Evolutionary conservation across 2,797 vertebrate genomes (phyloP), one percentile per base, ranked within the genome.

Genomic region (Erethizon dorsatum): DNA sequence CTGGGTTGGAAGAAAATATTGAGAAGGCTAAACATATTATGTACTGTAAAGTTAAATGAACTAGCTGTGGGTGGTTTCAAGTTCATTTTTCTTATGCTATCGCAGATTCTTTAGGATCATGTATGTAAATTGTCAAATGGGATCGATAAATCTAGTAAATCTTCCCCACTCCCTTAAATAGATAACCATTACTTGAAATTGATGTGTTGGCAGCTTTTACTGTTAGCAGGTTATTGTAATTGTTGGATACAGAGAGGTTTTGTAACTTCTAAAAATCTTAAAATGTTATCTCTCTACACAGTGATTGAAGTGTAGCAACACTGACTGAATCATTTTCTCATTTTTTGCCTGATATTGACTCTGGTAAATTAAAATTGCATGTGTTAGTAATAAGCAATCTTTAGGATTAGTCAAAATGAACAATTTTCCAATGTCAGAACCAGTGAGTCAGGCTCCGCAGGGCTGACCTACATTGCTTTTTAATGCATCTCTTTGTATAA

Each of bases 401-500:
- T 94, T 92, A 95, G 45, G 65, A 93, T 97, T 93, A 95, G 84
- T 83, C 82, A 88, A 87, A 97, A 88, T 50, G 77, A 93, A 83
- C 45, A 12, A 1, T 85, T 94, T 96, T 65, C 93, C 54, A 63
- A 45, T 67, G 85, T 97, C 73, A 91, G 95, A 97, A 95, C 95
- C 92, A 94, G 96, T 96, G 86, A 56, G 95, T 96, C 93, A 83
- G 93, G 95, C 90, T 95, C 85, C 83, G 92, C 83, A 93, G 92
- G 73, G 77, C 88, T 98, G 96, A 97, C 95, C 97, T 95, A 96
- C 90, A 96, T 97, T 95, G 84, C 94, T 95, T 92, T 95, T 96
- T 97, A 96, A 96, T 95, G 94, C 85, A 92, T 90, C 94, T 97
- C 92, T 97, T 97, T 97, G 97, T 97, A 80, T 78, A 96, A 96